Conservation (phyloP, 2,113 vertebrate species). For the Oreotrochilus melanogaster region DNA sequence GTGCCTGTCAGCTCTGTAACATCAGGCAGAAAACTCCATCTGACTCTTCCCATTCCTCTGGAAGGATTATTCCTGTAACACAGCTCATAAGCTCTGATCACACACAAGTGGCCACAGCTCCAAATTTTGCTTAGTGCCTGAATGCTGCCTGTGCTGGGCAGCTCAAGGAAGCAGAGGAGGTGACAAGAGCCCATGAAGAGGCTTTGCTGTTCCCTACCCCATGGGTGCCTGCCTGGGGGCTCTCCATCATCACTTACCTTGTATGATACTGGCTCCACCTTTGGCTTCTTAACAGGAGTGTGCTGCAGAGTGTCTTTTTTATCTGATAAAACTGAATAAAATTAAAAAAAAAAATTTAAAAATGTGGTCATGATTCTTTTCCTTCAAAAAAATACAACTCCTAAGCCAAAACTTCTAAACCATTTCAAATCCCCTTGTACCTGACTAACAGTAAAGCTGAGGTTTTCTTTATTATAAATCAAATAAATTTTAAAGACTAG, state of each 20-base stretch:
- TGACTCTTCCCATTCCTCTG: neutral
- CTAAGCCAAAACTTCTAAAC: neutral
- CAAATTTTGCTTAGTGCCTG: neutral
- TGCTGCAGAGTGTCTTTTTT: constrained; percentile 89
- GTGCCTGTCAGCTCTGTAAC: neutral
- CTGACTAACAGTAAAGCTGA: neutral
- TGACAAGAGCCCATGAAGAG: neutral
- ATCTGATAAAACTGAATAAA: constrained; percentile 87
- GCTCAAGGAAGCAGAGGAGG: neutral
- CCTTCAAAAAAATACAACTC: neutral
- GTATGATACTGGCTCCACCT: constrained; percentile 82
- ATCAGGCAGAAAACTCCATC: neutral
- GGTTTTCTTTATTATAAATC: neutral
- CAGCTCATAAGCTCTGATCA: neutral
- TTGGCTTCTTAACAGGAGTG: constrained; percentile 85
- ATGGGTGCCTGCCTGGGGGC: neutral
- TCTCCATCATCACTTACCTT: constrained; percentile 80
- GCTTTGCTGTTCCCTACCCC: neutral
- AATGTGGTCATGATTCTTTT: neutral
- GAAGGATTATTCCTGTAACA: rapidly evolving
- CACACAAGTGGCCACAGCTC: neutral
- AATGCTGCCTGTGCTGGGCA: neutral
- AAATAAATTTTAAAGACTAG: neutral
- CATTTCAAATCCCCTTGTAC: neutral
- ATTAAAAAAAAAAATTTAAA: neutral